phyloP scores from a whole-genome alignment of 2,888 invertebrate species.

The Callosobruchus maculatus region DNA sequence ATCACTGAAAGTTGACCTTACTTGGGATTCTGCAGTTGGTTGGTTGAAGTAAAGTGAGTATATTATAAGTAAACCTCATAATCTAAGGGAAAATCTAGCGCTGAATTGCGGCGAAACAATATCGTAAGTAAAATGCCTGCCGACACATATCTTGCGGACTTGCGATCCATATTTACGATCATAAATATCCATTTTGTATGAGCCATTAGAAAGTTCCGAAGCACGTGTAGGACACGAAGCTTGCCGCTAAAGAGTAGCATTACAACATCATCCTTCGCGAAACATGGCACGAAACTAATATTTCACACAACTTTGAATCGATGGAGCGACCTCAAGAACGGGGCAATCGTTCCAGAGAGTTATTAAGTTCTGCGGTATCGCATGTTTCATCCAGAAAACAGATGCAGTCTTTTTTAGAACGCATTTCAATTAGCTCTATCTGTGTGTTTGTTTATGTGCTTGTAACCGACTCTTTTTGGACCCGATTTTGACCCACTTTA shows the following conservation, averaged over 20 bases:
- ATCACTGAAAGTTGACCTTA: too few species aligned
- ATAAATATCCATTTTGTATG: background rate
- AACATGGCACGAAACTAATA: background rate
- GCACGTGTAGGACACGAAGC: background rate
- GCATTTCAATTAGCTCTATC: background rate
- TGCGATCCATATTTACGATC: background rate
- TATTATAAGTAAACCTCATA: too few species aligned
- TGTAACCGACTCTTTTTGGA: too few species aligned
- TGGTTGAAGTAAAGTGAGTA: too few species aligned
- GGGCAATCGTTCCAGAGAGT: background rate
- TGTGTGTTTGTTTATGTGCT: too few species aligned
- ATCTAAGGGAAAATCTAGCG: too few species aligned
- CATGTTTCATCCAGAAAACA: background rate
- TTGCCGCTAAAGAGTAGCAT: background rate
- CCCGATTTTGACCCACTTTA: too few species aligned
- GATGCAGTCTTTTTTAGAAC: background rate
- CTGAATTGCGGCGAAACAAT: background rate
- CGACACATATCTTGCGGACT: background rate
- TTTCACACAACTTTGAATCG: background rate
- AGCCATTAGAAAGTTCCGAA: background rate
- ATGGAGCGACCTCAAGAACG: background rate
- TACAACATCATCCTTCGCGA: background rate
- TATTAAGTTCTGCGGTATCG: background rate
- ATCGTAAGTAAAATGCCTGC: background rate
- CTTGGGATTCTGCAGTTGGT: too few species aligned